Evolutionary conservation across 2,113 vertebrate species (phyloP), one percentile per base, ranked within the genome.

Genomic region (Atractosteus spatula): DNA sequence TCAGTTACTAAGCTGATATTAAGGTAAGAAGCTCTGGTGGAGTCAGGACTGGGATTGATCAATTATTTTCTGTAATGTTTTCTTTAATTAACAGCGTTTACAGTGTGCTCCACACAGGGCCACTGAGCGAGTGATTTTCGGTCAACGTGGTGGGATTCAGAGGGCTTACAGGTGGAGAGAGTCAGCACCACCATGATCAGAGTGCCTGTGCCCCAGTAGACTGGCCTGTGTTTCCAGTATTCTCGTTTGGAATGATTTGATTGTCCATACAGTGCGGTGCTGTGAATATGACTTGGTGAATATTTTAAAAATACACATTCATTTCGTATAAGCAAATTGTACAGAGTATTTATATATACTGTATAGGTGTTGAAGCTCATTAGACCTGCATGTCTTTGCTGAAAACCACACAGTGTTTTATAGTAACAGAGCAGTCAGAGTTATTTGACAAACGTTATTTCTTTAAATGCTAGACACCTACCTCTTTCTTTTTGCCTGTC

Each of bases 391-490:
- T 51, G 47, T 51, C 47, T 10, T 51, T 51, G 5, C 0, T 7
- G 10, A 51, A 51, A 51, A 3, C 47, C 5, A 10, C 5, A 78
- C 76, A 83, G 84, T 85, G 83, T 84, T 80, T 79, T 74, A 71
- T 81, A 78, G 69, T 81, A 62, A 84, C 8, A 74, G 59, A 62
- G 66, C 65, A 69, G 73, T 59, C 8, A 65, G 62, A 65, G 16
- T 41, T 11, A 11, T 65, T 41, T 65, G 29, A 65, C 62, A 41
- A 29, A 65, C 6, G n/a, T 11, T 29, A 65, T 41, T 69, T 65
- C 78, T 74, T 67, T 66, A 82, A 77, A 87, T 85, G 72, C 75
- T 61, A 78, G 80, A 80, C 76, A 77, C 80, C 87, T 85, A 84
- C 85, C 83, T 84, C 11, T 65, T 65, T 65, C 41, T 65, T 29